A percentile compares a stretch with the other conserved stretches of the same genome.
These are phyloP conservation scores for Xanthorhoe spadicearia DNA, from an alignment of 2,888 invertebrate genomes.

Conservation along the genomic window DNA sequence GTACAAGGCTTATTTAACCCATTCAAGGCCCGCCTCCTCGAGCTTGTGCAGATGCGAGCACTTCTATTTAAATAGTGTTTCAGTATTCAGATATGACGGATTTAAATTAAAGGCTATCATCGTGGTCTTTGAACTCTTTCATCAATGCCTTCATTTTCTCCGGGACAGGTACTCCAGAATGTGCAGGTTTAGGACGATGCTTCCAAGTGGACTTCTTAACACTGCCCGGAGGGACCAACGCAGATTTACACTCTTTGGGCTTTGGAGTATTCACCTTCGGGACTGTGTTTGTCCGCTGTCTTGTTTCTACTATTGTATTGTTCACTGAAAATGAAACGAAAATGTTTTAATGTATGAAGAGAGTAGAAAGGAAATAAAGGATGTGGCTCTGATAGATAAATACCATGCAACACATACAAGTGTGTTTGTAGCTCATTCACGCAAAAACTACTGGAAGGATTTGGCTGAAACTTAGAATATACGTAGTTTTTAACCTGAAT, in stretches of 20 bases:
- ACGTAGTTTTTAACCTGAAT: too few species aligned
- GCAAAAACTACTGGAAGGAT: too few species aligned
- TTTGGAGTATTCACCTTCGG: constrained; percentile 64
- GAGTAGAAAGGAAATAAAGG: neutral
- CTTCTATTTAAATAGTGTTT: too few species aligned
- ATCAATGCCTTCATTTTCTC: constrained; percentile 71
- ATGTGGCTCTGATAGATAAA: neutral
- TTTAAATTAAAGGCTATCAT: constrained; percentile 49
- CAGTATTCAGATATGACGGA: too few species aligned
- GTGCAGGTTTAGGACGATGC: constrained; percentile 69
- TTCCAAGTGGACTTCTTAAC: constrained; percentile 65
- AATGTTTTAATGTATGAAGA: neutral
- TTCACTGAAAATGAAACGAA: constrained; percentile 51
- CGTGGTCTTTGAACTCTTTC: constrained; percentile 56
- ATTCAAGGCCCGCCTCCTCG: too few species aligned
- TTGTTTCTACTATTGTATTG: constrained; percentile 43
- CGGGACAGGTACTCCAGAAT: constrained; percentile 76
- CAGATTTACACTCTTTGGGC: constrained; percentile 62
- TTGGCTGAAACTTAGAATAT: too few species aligned
- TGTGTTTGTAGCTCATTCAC: too few species aligned
- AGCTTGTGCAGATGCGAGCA: too few species aligned
- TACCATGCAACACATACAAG: neutral
- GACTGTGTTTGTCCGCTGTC: constrained; percentile 59
- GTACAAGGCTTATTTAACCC: constrained; percentile 12
- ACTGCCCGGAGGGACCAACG: constrained; percentile 54